Evolutionary conservation across 2,113 vertebrate species (phyloP), one percentile per base, ranked within the genome.

Genomic region (Sisor rabdophorus): DNA sequence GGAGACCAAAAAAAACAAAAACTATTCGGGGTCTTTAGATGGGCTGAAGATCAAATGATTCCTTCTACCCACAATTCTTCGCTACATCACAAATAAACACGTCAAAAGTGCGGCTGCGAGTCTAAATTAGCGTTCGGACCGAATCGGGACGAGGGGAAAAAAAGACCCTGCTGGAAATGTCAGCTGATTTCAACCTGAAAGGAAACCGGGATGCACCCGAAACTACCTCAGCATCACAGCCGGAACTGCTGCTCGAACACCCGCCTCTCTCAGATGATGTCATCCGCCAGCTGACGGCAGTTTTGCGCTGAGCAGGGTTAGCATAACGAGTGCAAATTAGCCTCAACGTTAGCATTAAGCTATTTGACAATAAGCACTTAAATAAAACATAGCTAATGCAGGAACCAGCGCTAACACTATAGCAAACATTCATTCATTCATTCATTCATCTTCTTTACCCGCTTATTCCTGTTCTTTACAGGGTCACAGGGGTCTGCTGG

Each of bases 101-200:
- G 7, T 58, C 30, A 10, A 69, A 69, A 69, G 6, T 69, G 65
- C 47, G 24, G 28, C 47, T 30, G 65, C 65, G n/a, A 52, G 65
- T 69, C 65, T 52, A 52, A 69, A 69, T 69, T 69, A 69, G 65
- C 11, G 24, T 9, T 68, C 9, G 44, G 47, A 28, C 44, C 19
- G 65, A 52, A 69, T 20, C 24, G 1, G 24, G 28, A 69, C 52
- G 40, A 69, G 7, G 32, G 32, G n/a, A n/a, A n/a, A 68, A 55
- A 69, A 69, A 52, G 24, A 19, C 24, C 24, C 47, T 69, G 47
- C 24, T 52, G 65, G 20, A 69, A 69, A 69, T 69, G 65, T 69
- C 65, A 69, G 47, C 47, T 52, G 47, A 52, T 69, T 69, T 69
- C 24, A 69, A 52, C 20, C 16, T 52, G 47, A 69, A 69, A 52